Conservation (phyloP, 2,113 vertebrate genomes). For the Turdus rufiventris region DNA sequence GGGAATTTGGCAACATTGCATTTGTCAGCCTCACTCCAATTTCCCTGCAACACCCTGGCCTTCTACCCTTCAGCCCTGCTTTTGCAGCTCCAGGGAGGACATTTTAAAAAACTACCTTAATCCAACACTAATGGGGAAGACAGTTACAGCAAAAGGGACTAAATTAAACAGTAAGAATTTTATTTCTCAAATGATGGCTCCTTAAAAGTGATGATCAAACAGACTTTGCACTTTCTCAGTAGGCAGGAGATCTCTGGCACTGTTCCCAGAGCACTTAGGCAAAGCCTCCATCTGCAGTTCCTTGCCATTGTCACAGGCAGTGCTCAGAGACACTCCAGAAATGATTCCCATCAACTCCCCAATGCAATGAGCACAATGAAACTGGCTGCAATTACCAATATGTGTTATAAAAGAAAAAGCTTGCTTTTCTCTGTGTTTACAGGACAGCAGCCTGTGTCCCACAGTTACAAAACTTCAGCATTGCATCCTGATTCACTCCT, state of each 20-base stretch:
- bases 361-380: background rate
- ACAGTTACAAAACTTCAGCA: background rate
- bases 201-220: background rate
- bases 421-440: background rate
- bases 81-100: background rate
- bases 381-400: background rate
- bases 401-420: background rate
- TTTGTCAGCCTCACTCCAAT: background rate
- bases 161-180: background rate
- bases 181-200: background rate
- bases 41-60: background rate
- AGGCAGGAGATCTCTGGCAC: background rate
- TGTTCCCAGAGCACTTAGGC: background rate
- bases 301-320: background rate
- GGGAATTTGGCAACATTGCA: background rate
- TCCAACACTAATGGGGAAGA: background rate
- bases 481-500: too few relatives aligned
- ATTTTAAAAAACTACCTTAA: background rate
- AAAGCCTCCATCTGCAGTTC: background rate
- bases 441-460: background rate
- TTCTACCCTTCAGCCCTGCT: background rate
- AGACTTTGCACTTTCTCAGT: background rate
- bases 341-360: background rate
- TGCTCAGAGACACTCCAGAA: background rate
- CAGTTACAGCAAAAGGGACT: background rate